Evolutionary conservation across 1,140 invertebrate species (phyloP).

Genomic region (Leptestheria dahalacensis): DNA sequence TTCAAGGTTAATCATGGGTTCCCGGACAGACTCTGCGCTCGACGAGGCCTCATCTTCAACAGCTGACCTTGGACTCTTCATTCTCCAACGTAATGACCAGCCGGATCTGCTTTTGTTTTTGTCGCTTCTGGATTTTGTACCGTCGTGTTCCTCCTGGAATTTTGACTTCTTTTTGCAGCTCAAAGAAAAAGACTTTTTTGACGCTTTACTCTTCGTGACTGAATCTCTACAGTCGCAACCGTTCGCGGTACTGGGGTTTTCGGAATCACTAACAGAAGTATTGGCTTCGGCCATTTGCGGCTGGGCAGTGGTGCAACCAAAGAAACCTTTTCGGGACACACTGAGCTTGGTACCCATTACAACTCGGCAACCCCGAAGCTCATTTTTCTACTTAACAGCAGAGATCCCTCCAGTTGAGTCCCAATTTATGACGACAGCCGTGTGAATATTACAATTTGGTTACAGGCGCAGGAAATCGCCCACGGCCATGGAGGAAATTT

Average conservation of each 20-base stretch:
- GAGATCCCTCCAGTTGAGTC: no score
- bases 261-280: neutral
- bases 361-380: no score
- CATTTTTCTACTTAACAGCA: no score
- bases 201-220: neutral
- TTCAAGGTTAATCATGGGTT: constrained; percentile 38
- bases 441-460: no score
- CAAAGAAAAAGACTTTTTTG: neutral
- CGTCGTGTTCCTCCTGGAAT: neutral
- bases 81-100: constrained; percentile 1
- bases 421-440: no score
- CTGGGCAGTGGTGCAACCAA: neutral
- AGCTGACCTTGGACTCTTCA: constrained; percentile 3
- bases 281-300: neutral
- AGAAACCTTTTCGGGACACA: neutral
- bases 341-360: neutral
- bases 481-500: no score
- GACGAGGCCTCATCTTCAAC: constrained; percentile 1
- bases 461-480: no score
- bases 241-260: neutral
- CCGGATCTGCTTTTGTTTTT: neutral
- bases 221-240: neutral
- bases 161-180: neutral
- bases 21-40: constrained; percentile 6
- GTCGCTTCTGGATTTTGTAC: neutral